phyloP scores from a whole-genome alignment of 1,140 invertebrate genomes.

The Euura saliciscinereae region DNA sequence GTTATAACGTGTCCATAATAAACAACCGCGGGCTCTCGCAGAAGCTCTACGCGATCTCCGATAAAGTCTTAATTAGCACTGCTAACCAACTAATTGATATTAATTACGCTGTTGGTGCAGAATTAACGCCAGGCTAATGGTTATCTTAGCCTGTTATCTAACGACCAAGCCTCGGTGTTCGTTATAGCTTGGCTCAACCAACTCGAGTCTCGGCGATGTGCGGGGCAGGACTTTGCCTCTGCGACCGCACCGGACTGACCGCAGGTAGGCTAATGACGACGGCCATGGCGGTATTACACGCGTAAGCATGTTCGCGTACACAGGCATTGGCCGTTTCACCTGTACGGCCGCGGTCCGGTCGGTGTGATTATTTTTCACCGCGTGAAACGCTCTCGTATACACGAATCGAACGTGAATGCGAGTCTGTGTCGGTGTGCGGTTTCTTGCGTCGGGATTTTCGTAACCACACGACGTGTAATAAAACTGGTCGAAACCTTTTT shows the following conservation, averaged over 20 bases:
- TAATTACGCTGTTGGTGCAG: slow-evolving; percentile 11
- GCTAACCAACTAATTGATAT: slow-evolving; percentile 15
- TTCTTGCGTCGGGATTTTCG: no score
- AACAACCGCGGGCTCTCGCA: not conserved
- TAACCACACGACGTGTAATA: no score
- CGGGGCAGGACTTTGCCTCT: not conserved
- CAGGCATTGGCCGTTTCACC: no score
- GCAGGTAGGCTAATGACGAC: not conserved
- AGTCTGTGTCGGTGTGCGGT: no score
- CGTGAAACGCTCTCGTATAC: no score
- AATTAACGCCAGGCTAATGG: slow-evolving; percentile 15
- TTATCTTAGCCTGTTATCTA: slow-evolving; percentile 6
- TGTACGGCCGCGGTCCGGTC: no score
- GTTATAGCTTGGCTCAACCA: not conserved
- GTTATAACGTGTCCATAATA: slow-evolving; percentile 8
- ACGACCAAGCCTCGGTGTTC: not conserved
- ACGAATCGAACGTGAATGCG: no score
- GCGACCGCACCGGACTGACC: not conserved
- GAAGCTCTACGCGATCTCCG: not conserved
- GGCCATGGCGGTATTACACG: not conserved
- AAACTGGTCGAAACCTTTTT: no score
- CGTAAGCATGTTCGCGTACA: not conserved
- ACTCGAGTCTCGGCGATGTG: not conserved
- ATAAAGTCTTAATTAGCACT: slow-evolving; percentile 14
- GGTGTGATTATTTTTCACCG: no score